Evolutionary conservation across 2,113 vertebrate genomes (phyloP), one percentile per base, ranked within the genome.

Genomic region (Paraplagusia blochii): DNA sequence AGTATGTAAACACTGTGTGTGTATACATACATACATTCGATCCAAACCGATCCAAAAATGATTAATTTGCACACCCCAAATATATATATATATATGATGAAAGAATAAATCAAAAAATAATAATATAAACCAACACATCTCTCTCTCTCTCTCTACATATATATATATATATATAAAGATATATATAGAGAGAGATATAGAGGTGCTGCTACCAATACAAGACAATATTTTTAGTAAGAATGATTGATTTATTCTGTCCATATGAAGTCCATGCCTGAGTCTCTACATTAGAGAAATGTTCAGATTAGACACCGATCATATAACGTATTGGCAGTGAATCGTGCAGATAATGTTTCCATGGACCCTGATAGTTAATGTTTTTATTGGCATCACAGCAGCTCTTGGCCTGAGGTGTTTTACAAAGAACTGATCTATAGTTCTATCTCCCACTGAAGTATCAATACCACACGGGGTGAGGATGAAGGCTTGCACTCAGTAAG

Each of bases 361-460:
- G 49, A 5, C 3, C 47, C 46, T 55, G 43, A 73, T 72, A 75
- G 64, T 49, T 47, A 22, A 17, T 11, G 47, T 40, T 72, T 70
- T 72, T 66, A 46, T 44, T 52, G 35, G 40, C 33, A 43, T 56
- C 53, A 68, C 35, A 60, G 43, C 51, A 53, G 65, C 45, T 52
- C 63, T 55, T 53, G 11, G 63, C 49, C 70, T 57, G 29, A 57
- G 66, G 66, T 73, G 13, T 17, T 66, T 54, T 42, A 65, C 44
- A 17, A 14, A 44, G 22, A 74, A 54, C 54, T 62, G 62, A 82
- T 82, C 77, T 77, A 69, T 70, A 79, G n/a, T n/a, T n/a, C n/a
- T n/a, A 80, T 79, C 60, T 74, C 61, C 68, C 66, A 64, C 74
- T 83, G 72, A 68, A 61, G 68, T 74, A 64, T 54, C 65, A 74